Base-by-base conservation (phyloP, 2,888 invertebrate species). In the Tipula unca region DNA sequence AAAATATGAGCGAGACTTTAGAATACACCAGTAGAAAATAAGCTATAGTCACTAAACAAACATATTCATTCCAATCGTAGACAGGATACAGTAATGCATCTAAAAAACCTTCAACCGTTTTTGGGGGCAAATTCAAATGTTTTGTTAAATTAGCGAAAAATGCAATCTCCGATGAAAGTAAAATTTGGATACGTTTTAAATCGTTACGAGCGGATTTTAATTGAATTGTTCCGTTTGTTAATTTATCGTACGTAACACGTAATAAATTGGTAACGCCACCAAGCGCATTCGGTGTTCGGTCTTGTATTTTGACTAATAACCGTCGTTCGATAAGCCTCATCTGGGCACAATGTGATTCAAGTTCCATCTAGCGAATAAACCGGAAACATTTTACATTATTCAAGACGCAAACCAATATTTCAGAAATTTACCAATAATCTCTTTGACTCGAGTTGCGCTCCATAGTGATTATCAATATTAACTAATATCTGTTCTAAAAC, bases 11-110 rank as follows among this genome's bases (percentile, higher is more conserved):
- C 82, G 29, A 83, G 14, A 39, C 32, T 32, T 32, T 6, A 32
- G 13, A 39, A 32, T 32, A 32, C 17, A 32, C 29, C 1, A 29
- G 29, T 1, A 3, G 29, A 69, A 82, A n/a, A n/a, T n/a, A n/a
- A n/a, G n/a, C n/a, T n/a, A n/a, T n/a, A n/a, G n/a, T n/a, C n/a
- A n/a, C n/a, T n/a, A 2, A 13, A 29, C 82, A 48, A 17, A 90
- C 91, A 88, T 89, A 69, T 87, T 91, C 90, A 0, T 89, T 89
- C 90, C 90, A 91, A 87, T 91, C 91, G 86, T 89, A 89, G 0
- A 89, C 88, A 1, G 91, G 91, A 83, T 88, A 88, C 82, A 88
- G 88, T 14, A 91, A 87, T 17, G 89, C 88, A 1, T 90, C 89
- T 82, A 87, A 87, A 1, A 90, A 88, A 20, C 89, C 87, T 85